Conservation (phyloP, 2,113 vertebrate species). For the Pseudopodoces humilis region DNA sequence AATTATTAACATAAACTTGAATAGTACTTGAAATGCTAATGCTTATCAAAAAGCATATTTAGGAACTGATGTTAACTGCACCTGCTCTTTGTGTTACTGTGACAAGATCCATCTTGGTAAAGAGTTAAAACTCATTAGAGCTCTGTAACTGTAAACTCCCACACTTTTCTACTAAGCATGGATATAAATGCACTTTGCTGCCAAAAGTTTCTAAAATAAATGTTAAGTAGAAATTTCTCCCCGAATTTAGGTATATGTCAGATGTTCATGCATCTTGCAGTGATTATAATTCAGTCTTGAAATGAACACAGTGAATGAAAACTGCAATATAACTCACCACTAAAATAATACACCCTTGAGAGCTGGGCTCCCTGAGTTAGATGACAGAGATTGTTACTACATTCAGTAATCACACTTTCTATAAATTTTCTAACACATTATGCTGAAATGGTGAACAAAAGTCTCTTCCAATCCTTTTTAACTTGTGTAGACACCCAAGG, state of each 20-base stretch:
- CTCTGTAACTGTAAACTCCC: background rate
- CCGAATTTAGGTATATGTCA: background rate
- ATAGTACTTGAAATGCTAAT: background rate
- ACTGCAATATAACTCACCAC: background rate
- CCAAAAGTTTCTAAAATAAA: slow-evolving; percentile 1
- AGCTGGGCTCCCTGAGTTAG: background rate
- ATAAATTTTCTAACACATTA: background rate
- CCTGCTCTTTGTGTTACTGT: background rate
- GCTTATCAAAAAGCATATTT: background rate
- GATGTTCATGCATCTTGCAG: background rate
- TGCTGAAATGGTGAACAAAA: background rate
- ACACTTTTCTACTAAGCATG: background rate
- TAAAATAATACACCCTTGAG: background rate
- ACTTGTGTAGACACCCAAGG: background rate
- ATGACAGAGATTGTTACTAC: background rate
- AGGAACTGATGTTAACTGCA: background rate
- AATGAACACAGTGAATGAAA: background rate
- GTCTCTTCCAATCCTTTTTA: background rate
- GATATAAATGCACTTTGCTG: background rate
- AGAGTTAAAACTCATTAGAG: background rate
- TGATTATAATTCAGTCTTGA: slow-evolving; percentile 15
- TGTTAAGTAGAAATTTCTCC: background rate
- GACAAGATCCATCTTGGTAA: background rate
- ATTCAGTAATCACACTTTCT: background rate
- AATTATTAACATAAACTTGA: background rate